These are phyloP conservation scores for Athripsodes cinereus DNA, from an alignment of 2,888 invertebrate genomes.

Conservation along the genomic window DNA sequence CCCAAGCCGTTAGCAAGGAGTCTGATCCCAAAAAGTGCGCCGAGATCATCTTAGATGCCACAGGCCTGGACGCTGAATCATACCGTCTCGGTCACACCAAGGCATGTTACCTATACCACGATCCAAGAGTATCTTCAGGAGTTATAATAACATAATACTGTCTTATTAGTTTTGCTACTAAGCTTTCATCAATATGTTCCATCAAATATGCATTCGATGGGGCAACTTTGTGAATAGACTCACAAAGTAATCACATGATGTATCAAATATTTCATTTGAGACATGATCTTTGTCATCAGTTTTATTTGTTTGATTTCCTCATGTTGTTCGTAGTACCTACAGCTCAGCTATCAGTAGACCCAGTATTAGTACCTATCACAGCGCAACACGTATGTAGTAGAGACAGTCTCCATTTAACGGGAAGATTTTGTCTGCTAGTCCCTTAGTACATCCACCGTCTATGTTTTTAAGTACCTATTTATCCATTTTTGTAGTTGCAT, in stretches of 20 bases:
- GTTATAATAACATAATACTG: too few species aligned
- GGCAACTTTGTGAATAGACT: constrained; percentile 23
- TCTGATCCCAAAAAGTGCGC: constrained; percentile 78
- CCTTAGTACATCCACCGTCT: not conserved
- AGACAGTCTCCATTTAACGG: too few species aligned
- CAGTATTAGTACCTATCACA: too few species aligned
- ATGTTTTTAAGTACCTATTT: not conserved
- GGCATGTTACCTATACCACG: constrained; percentile 60
- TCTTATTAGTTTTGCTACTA: not conserved
- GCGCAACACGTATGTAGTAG: too few species aligned
- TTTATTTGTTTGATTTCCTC: not conserved
- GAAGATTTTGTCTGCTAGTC: too few species aligned
- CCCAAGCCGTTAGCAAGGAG: constrained; percentile 73
- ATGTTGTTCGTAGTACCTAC: not conserved
- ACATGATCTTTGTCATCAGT: not conserved
- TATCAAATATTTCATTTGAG: not conserved
- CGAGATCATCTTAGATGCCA: constrained; percentile 72
- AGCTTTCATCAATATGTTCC: not conserved
- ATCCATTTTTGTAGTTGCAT: not conserved
- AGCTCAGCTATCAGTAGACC: not conserved
- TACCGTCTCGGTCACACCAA: constrained; percentile 98
- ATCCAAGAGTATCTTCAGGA: constrained; percentile 1
- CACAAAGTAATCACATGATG: constrained; percentile 10
- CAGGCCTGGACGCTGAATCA: constrained; percentile 82
- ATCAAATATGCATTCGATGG: not conserved